Conservation (phyloP, 2,888 invertebrate genomes). For the Agonopterix heracliana region DNA sequence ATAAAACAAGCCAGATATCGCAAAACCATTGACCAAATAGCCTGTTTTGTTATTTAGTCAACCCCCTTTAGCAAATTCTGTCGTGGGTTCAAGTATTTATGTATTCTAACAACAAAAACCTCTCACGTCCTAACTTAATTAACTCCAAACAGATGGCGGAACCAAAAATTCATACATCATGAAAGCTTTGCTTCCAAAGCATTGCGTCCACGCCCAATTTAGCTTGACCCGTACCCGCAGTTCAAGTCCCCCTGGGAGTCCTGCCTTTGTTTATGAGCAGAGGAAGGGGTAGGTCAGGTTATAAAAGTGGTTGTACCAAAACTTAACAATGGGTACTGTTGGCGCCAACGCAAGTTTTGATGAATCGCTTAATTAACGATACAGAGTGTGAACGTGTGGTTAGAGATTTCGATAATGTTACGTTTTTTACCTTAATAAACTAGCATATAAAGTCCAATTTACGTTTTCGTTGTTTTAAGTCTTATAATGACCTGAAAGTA, state of each 20-base stretch:
- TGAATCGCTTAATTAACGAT: constrained; percentile 37
- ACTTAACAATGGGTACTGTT: constrained; percentile 29
- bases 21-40: too few relatives aligned
- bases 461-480: too few relatives aligned
- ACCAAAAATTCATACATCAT: constrained; percentile 19
- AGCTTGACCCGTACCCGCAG: constrained; percentile 2
- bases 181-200: constrained; percentile 4
- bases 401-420: too few relatives aligned
- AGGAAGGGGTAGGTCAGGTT: background rate
- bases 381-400: constrained; percentile 7
- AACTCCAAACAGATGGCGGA: constrained; percentile 23
- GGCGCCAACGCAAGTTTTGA: constrained; percentile 23
- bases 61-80: too few relatives aligned
- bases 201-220: constrained; percentile 14
- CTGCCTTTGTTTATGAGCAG: background rate
- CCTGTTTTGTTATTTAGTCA: too few relatives aligned
- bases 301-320: constrained; percentile 8
- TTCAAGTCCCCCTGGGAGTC: background rate
- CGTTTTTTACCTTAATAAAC: too few relatives aligned
- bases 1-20: too few relatives aligned
- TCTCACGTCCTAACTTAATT: constrained; percentile 20
- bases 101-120: background rate
- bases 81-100: too few relatives aligned
- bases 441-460: too few relatives aligned
- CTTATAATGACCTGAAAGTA: too few relatives aligned